These are phyloP conservation scores for Hormiphora californensis DNA, from an alignment of 37 sponge, comb jelly and placozoan species.

Conservation along the genomic window DNA sequence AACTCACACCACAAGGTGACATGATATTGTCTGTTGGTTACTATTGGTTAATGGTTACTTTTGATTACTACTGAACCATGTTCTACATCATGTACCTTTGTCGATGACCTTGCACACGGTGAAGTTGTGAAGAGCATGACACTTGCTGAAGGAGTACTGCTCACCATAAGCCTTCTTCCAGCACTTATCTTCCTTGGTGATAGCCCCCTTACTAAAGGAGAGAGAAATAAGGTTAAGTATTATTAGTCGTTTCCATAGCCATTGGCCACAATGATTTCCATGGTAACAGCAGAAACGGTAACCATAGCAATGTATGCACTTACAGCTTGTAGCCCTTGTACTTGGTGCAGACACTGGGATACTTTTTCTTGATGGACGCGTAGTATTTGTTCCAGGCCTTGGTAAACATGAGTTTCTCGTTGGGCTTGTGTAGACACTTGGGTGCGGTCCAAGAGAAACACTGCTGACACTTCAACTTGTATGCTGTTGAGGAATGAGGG, in stretches of 20 bases:
- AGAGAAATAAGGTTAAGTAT: too few relatives aligned
- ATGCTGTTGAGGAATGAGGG: not conserved
- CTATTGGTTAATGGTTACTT: too few relatives aligned
- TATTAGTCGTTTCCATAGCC: too few relatives aligned
- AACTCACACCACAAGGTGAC: too few relatives aligned
- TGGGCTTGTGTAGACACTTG: not conserved
- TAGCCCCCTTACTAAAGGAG: not conserved
- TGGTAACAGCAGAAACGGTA: too few relatives aligned
- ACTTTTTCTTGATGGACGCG: not conserved
- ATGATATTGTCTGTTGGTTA: too few relatives aligned
- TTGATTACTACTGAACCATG: too few relatives aligned
- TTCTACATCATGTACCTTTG: constrained; percentile 2
- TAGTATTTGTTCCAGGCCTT: constrained; percentile 5
- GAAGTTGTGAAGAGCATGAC: constrained; percentile 2
- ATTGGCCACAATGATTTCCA: too few relatives aligned
- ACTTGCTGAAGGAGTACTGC: not conserved
- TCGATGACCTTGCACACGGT: constrained; percentile 5
- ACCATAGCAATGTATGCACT: too few relatives aligned
- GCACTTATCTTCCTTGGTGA: not conserved
- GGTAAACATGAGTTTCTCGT: not conserved
- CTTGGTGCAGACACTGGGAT: not conserved
- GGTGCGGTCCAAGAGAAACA: not conserved
- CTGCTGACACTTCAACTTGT: not conserved
- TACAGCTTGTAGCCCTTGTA: too few relatives aligned
- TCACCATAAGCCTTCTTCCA: not conserved